A percentile compares a stretch with the other conserved stretches of the same genome.
These are phyloP conservation scores for Sakesphorus luctuosus DNA, from an alignment of 2,113 vertebrate genomes.

Conservation along the genomic window DNA sequence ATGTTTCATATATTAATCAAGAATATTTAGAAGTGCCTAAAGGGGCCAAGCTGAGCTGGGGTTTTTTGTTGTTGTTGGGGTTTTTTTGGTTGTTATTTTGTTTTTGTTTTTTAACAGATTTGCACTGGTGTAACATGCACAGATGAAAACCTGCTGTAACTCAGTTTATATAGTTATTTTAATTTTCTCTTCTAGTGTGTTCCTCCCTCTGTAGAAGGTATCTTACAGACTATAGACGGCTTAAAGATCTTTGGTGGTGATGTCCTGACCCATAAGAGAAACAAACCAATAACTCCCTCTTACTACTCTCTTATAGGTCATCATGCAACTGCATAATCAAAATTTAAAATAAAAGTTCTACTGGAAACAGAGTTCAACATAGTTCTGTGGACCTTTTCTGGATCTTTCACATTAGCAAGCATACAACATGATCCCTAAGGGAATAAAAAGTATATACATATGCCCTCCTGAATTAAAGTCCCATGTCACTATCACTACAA, in stretches of 20 bases:
- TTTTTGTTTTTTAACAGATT: background rate
- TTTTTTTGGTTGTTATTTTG: too few species aligned
- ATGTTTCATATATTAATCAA: background rate
- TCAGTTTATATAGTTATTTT: background rate
- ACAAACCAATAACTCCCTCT: background rate
- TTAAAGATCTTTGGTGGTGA: background rate
- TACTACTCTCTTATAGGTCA: background rate
- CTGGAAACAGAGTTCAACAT: background rate
- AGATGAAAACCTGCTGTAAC: background rate
- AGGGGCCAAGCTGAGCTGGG: background rate
- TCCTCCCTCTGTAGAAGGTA: background rate
- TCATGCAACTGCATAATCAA: background rate
- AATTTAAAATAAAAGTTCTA: background rate
- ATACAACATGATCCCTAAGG: background rate
- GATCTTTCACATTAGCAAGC: background rate
- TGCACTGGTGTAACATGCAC: background rate
- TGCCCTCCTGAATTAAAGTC: background rate
- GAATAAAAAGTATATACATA: background rate
- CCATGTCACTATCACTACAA: background rate
- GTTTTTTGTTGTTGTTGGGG: background rate
- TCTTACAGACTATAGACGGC: background rate
- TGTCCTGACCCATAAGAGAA: background rate
- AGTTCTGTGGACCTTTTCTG: background rate
- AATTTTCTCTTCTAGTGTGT: background rate
- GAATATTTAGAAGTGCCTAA: background rate